Conservation (phyloP, 2,797 vertebrate species). For the Pipistrellus kuhlii region DNA sequence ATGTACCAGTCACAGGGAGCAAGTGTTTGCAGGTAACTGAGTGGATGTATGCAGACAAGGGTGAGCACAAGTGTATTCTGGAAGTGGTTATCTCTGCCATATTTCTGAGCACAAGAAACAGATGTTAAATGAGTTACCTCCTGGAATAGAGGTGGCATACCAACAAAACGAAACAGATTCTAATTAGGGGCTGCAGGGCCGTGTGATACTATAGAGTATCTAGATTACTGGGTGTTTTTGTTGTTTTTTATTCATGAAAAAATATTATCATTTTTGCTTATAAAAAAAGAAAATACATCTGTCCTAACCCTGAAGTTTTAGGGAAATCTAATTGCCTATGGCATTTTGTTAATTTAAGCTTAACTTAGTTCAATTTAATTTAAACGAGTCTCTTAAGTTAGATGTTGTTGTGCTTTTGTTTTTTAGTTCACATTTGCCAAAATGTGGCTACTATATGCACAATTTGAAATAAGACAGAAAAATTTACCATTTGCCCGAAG, state of each 20-base stretch:
- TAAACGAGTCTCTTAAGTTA: background rate
- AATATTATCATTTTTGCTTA: constrained; percentile 13
- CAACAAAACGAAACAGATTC: background rate
- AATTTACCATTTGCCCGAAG: constrained; percentile 94
- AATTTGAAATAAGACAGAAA: constrained; percentile 99
- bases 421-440: constrained; percentile 98
- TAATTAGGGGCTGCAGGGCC: background rate
- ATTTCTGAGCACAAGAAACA: constrained; percentile 25
- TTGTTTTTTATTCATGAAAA: background rate
- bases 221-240: background rate
- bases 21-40: background rate
- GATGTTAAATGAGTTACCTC: background rate
- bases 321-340: background rate
- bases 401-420: constrained; percentile 73
- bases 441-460: constrained; percentile 96
- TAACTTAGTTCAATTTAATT: background rate
- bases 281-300: background rate
- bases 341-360: constrained; percentile 46
- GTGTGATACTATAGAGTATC: background rate
- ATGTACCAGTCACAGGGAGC: background rate
- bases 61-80: background rate
- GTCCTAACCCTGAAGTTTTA: background rate
- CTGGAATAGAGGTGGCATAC: background rate
- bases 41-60: rapidly evolving
- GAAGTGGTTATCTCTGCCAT: background rate